A percentile compares a stretch with the other conserved stretches of the same genome.
Evolutionary conservation across 2,797 vertebrate genomes (phyloP).

Genomic region (Helicolenus hilgendorfi): DNA sequence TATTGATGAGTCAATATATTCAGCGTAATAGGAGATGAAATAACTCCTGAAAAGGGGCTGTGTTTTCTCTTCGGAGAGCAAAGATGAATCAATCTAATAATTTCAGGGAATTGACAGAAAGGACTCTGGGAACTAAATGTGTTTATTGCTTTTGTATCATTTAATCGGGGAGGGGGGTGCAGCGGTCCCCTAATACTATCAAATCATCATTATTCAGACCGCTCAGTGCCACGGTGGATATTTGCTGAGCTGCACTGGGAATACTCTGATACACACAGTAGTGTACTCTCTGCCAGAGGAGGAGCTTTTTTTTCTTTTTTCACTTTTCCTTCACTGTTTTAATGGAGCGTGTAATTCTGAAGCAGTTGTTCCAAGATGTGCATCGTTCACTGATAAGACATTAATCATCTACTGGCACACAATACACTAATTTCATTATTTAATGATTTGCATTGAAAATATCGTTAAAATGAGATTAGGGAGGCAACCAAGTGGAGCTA

Average conservation of each 20-base stretch:
- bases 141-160: conserved; percentile 57
- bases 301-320: not conserved
- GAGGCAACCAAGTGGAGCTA: conserved; percentile 63
- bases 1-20: conserved; percentile 64
- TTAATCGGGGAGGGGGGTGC: conserved; percentile 44
- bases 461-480: conserved; percentile 79
- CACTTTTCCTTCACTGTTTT: conserved; percentile 40
- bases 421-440: conserved; percentile 78
- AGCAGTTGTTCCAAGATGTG: conserved; percentile 67
- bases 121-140: conserved; percentile 17
- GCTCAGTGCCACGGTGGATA: conserved; percentile 27
- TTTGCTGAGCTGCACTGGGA: conserved; percentile 54
- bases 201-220: conserved; percentile 34
- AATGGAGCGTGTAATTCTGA: conserved; percentile 72
- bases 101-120: conserved; percentile 31
- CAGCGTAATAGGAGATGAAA: conserved; percentile 23
- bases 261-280: conserved; percentile 10
- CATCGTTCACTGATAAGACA: conserved; percentile 70
- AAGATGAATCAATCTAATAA: conserved; percentile 45
- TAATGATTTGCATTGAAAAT: conserved; percentile 79
- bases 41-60: not conserved
- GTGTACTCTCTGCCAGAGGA: not conserved
- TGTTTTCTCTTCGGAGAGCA: conserved; percentile 1
- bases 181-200: conserved; percentile 26
- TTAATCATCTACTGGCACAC: conserved; percentile 78